Evolutionary conservation across 2,113 vertebrate species (phyloP), one percentile per base, ranked within the genome.

Genomic region (Muntiacus muntjak): DNA sequence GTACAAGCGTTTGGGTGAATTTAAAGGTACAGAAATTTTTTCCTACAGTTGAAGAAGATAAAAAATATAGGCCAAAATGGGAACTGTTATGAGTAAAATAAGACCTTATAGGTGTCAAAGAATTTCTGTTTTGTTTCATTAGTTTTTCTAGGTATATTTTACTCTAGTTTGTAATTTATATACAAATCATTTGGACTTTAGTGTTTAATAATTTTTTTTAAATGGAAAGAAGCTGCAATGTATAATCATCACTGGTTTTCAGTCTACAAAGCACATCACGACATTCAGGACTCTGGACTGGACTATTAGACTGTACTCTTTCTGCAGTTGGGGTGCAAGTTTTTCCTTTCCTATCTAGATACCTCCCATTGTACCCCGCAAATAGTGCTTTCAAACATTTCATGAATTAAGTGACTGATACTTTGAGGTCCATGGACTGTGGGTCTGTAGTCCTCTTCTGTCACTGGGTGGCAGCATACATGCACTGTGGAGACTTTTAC

Each of bases 71-170:
- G 28, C 9, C 23, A 47, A 93, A 85, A 88, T 47, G 58, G 23
- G 23, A 43, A 95, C 16, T 50, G 52, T 82, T 92, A 64, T 78
- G 30, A 96, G 19, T 54, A 86, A 97, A 78, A 55, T 57, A 89
- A 94, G 43, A 50, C 25, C 83, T 90, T 60, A 67, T 21, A 62
- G 40, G n/a, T 71, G 50, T 54, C 11, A 67, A 88, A 83, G 19
- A 86, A 89, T 40, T 64, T 88, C 33, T 54, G 21, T 79, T 96
- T 96, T 84, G 71, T 92, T 89, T 82, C 55, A 78, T 89, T 52
- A 57, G 36, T 92, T 83, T 96, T 95, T 96, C 25, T 93, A 67
- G 79, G n/a, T 76, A 43, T 76, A 43, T 74, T 84, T 87, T 71
- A 57, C 12, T 95, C 81, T 52, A 90, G n/a, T 83, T 88, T 83